Percentiles rank a stretch among this genome's conserved stretches.
Conservation (phyloP, 2,888 invertebrate species). For the Macaria notata region DNA sequence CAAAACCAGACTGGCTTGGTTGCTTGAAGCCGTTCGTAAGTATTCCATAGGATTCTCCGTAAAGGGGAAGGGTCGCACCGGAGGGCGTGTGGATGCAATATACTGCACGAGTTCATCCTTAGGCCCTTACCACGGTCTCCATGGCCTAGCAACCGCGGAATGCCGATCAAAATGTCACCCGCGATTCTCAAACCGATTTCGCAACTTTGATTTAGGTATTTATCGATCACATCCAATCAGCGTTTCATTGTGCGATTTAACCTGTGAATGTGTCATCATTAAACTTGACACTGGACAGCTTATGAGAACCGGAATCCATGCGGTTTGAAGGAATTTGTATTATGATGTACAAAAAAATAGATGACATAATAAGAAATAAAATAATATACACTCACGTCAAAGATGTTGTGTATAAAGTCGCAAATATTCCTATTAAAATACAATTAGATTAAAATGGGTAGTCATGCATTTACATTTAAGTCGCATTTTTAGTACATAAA, state of each 20-base stretch:
- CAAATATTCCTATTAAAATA: too few relatives aligned
- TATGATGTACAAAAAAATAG: too few relatives aligned
- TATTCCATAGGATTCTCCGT: slow-evolving; percentile 78
- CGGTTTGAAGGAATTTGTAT: too few relatives aligned
- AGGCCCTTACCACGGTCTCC: slow-evolving; percentile 61
- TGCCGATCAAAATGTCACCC: slow-evolving; percentile 51
- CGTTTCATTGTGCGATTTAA: slow-evolving; percentile 1
- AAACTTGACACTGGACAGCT: too few relatives aligned
- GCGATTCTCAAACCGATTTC: slow-evolving; percentile 14
- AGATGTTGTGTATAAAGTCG: too few relatives aligned
- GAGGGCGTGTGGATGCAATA: slow-evolving; percentile 78
- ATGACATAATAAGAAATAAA: too few relatives aligned
- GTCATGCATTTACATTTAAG: too few relatives aligned
- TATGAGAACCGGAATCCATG: too few relatives aligned
- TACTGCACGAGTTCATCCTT: slow-evolving; percentile 72
- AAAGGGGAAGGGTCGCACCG: slow-evolving; percentile 78
- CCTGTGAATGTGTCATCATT: slow-evolving; percentile 1
- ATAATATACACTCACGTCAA: too few relatives aligned
- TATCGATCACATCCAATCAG: background rate
- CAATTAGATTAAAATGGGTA: too few relatives aligned
- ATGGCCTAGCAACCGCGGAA: slow-evolving; percentile 39
- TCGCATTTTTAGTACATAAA: too few relatives aligned
- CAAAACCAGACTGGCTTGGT: slow-evolving; percentile 79
- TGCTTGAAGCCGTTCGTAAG: slow-evolving; percentile 70
- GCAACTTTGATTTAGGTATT: slow-evolving; percentile 10